Conservation (phyloP, 2,113 vertebrate species). For the Excalfactoria chinensis region DNA sequence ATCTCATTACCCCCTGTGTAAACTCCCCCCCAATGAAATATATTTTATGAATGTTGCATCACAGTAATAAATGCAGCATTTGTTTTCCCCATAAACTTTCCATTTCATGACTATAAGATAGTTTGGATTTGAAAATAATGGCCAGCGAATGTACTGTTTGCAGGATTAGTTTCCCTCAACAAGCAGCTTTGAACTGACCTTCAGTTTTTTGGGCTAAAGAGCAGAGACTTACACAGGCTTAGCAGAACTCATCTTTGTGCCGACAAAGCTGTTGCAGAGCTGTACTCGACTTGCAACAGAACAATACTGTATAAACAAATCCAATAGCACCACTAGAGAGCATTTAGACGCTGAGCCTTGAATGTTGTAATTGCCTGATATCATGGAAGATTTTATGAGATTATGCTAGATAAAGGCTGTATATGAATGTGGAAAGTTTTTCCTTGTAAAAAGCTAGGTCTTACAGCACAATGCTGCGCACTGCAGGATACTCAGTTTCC, state of each 20-base stretch:
- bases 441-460: background rate
- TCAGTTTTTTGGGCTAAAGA: conserved; percentile 64
- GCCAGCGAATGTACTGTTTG: conserved; percentile 57
- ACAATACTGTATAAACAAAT: conserved; percentile 19
- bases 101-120: conserved; percentile 79
- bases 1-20: conserved; percentile 85
- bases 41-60: conserved; percentile 87
- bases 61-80: conserved; percentile 84
- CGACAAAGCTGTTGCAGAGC: conserved; percentile 4
- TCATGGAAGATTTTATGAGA: conserved; percentile 19
- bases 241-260: conserved; percentile 42
- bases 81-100: conserved; percentile 83
- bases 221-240: conserved; percentile 9
- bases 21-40: conserved; percentile 82
- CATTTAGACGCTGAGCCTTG: conserved; percentile 27
- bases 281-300: background rate
- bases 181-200: conserved; percentile 76
- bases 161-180: conserved; percentile 65
- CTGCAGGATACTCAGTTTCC: background rate
- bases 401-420: conserved; percentile 15
- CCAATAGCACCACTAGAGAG: background rate
- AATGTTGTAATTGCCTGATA: conserved; percentile 38
- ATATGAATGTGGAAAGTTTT: background rate
- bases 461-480: background rate
- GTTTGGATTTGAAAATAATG: conserved; percentile 76